Conservation (phyloP, 2,797 vertebrate species). For the Ctenochaetus hawaiiensis region DNA sequence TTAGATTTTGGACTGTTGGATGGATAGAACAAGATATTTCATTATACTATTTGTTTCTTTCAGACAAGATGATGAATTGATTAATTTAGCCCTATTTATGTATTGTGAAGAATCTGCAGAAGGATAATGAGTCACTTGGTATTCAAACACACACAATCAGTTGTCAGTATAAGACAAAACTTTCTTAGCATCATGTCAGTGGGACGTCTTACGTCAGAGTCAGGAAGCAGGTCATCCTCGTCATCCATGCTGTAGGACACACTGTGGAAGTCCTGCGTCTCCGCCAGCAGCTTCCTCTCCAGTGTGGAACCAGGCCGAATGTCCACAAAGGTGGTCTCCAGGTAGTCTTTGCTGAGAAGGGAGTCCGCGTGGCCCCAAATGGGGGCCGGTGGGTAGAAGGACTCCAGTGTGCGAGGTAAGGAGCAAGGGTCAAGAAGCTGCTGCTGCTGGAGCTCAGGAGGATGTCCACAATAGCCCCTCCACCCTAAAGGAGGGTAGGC, state of each 20-base stretch:
- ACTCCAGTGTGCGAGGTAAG: conserved; percentile 83
- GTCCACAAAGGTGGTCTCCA: conserved; percentile 90
- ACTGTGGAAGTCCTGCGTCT: conserved; percentile 86
- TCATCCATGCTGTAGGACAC: conserved; percentile 88
- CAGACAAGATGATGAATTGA: background rate
- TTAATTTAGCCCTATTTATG: background rate
- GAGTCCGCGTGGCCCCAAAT: conserved; percentile 84
- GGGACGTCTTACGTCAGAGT: conserved; percentile 82
- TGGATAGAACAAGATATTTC: background rate
- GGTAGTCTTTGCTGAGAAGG: conserved; percentile 86
- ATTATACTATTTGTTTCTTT: background rate
- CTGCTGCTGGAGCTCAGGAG: conserved; percentile 80
- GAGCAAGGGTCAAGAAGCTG: conserved; percentile 88
- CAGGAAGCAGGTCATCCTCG: conserved; percentile 86
- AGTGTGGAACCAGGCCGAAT: conserved; percentile 79
- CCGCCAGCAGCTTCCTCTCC: conserved; percentile 85
- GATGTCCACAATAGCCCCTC: conserved; percentile 79
- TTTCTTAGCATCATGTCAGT: background rate
- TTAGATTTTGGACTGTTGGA: background rate
- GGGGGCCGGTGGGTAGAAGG: conserved; percentile 78
- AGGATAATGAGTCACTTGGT: background rate
- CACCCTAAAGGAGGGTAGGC: conserved; percentile 78
- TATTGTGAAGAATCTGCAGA: background rate
- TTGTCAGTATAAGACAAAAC: background rate
- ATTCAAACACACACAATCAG: background rate